Percentiles rank a stretch among this genome's conserved stretches.
Conservation (phyloP, 1,140 invertebrate species). For the Drosophila rufa region DNA sequence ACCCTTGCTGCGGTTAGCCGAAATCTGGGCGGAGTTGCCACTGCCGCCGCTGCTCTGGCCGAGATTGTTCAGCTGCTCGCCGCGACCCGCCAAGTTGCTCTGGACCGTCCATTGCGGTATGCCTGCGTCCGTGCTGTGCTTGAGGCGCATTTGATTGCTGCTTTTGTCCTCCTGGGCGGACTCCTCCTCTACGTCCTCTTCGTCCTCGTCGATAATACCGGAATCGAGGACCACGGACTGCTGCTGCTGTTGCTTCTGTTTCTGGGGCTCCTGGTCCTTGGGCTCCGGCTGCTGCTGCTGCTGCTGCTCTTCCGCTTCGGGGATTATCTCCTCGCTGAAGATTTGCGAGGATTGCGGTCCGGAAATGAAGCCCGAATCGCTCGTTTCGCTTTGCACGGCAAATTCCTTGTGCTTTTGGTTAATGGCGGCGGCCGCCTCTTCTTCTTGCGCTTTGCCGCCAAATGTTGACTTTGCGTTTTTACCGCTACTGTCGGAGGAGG, state of each 20-base stretch:
- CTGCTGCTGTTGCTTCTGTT: conserved; percentile 24
- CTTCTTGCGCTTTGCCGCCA: conserved; percentile 69
- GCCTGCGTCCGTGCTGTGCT: conserved; percentile 60
- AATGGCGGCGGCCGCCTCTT: conserved; percentile 53
- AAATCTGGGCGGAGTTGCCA: conserved; percentile 7
- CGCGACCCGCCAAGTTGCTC: conserved; percentile 46
- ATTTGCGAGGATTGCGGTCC: conserved; percentile 77
- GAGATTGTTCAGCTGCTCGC: conserved; percentile 65
- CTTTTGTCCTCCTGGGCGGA: conserved; percentile 31
- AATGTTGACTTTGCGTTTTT: conserved; percentile 66
- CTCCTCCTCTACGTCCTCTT: conserved; percentile 50
- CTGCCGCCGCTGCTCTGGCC: conserved; percentile 28
- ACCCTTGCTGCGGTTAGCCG: conserved; percentile 30
- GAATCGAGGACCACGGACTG: conserved; percentile 63
- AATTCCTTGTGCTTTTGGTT: conserved; percentile 68
- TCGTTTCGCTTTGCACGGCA: conserved; percentile 82
- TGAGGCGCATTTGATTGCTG: conserved; percentile 63
- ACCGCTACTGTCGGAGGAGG: conserved; percentile 55
- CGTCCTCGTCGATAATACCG: conserved; percentile 72
- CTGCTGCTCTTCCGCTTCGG: conserved; percentile 25
- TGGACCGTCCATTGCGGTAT: conserved; percentile 71
- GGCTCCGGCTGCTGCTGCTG: conserved; percentile 13
- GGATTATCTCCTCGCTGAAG: conserved; percentile 62
- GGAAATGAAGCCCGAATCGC: conserved; percentile 85
- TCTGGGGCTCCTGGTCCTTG: conserved; percentile 17